These are phyloP conservation scores for Glaucidium brasilianum DNA, from an alignment of 2,113 vertebrate species.

Conservation along the genomic window DNA sequence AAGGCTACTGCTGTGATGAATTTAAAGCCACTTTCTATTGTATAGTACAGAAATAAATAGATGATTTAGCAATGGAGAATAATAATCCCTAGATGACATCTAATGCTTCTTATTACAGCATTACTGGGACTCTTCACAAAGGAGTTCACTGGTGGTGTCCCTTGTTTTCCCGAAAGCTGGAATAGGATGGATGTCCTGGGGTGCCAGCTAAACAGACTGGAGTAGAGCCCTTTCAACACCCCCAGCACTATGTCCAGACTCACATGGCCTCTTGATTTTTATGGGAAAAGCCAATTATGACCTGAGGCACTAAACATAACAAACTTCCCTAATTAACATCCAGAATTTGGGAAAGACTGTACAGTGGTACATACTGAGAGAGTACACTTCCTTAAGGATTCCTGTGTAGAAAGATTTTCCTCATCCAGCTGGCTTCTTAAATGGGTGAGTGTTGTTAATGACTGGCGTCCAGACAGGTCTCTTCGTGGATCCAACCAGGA, in stretches of 20 bases:
- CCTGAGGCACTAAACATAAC: neutral
- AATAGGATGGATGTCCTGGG: neutral
- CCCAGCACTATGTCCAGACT: rapidly evolving
- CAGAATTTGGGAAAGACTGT: neutral
- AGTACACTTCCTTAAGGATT: neutral
- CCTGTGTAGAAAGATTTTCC: neutral
- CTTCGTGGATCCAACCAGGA: neutral
- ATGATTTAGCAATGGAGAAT: neutral
- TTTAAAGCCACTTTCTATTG: neutral
- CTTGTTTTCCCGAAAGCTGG: neutral
- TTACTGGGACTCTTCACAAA: neutral
- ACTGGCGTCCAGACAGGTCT: neutral
- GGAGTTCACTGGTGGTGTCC: neutral
- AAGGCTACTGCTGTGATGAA: neutral
- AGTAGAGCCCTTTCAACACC: neutral
- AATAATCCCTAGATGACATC: neutral
- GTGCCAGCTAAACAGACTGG: neutral
- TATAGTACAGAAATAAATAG: neutral
- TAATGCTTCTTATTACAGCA: neutral
- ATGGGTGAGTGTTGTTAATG: neutral
- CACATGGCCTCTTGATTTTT: neutral
- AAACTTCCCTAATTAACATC: neutral
- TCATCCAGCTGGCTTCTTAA: neutral
- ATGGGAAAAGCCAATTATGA: neutral
- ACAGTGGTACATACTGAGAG: neutral